Conservation (phyloP, 2,888 invertebrate species). For the Cheilosia soror region DNA sequence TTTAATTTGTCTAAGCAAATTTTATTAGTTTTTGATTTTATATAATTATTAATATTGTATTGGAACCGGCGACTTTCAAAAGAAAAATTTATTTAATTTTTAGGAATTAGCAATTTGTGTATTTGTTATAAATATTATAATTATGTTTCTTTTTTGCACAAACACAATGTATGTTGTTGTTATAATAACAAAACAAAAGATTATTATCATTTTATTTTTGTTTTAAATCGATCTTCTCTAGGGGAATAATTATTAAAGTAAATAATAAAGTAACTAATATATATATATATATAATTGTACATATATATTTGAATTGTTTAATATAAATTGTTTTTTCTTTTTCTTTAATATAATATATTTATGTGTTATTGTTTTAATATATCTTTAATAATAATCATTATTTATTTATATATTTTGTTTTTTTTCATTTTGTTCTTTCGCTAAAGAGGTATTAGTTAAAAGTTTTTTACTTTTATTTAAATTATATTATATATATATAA, state of each 20-base stretch:
- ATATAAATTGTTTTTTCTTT: constrained; percentile 58
- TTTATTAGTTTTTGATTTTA: constrained; percentile 32
- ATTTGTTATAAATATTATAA: constrained; percentile 29
- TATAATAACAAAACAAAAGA: constrained; percentile 22
- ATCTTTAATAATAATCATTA: constrained; percentile 28
- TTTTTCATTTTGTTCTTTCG: constrained; percentile 56
- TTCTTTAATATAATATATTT: constrained; percentile 58
- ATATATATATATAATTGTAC: constrained; percentile 44
- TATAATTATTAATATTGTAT: constrained; percentile 56
- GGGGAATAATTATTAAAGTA: constrained; percentile 48
- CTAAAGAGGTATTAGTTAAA: constrained; percentile 75
- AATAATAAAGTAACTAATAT: constrained; percentile 69
- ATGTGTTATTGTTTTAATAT: constrained; percentile 63
- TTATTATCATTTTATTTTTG: constrained; percentile 6
- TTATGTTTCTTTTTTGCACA: constrained; percentile 24
- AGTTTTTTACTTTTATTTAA: constrained; percentile 68
- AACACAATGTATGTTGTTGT: constrained; percentile 22
- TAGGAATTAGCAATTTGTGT: constrained; percentile 75
- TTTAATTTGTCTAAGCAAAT: constrained; percentile 70
- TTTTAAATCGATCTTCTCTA: constrained; percentile 53
- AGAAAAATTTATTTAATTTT: constrained; percentile 79
- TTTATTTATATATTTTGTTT: constrained; percentile 35
- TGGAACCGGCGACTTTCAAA: constrained; percentile 78
- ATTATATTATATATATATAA: constrained; percentile 57
- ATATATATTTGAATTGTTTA: constrained; percentile 60